Conservation (phyloP, 2,888 invertebrate genomes). For the Auanema sp. region DNA sequence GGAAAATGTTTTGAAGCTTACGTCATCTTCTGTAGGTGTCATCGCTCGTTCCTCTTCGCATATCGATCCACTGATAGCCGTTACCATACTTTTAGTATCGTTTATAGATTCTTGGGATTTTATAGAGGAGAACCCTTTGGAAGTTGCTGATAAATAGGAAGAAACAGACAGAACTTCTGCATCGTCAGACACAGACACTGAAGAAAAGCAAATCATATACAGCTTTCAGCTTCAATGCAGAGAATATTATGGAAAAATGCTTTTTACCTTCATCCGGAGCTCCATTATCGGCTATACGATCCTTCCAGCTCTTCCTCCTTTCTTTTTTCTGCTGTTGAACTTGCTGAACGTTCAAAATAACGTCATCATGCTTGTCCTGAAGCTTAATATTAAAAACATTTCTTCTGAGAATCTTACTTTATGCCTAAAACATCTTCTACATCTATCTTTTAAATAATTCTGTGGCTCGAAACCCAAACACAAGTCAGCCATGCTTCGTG, state of each 20-base stretch:
- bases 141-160: constrained; percentile 61
- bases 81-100: constrained; percentile 45
- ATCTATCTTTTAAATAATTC: constrained; percentile 65
- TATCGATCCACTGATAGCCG: constrained; percentile 43
- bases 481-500: constrained; percentile 35
- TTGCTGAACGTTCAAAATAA: not conserved
- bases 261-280: constrained; percentile 42
- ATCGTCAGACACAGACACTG: constrained; percentile 13
- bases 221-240: constrained; percentile 4
- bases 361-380: constrained; percentile 45
- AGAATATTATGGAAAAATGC: constrained; percentile 6
- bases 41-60: constrained; percentile 52
- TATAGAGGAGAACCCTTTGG: constrained; percentile 55
- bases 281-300: constrained; percentile 38
- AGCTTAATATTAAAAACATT: no score
- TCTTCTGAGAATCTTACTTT: constrained; percentile 33
- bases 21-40: constrained; percentile 58
- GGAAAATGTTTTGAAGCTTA: constrained; percentile 16
- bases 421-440: constrained; percentile 64
- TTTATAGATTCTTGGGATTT: constrained; percentile 46
- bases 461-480: constrained; percentile 66
- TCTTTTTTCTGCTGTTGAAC: constrained; percentile 34
- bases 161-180: constrained; percentile 48
- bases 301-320: constrained; percentile 39
- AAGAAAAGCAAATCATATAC: constrained; percentile 9